These are phyloP conservation scores for Andrena trimmerana DNA, from an alignment of 2,888 invertebrate species.

Conservation along the genomic window DNA sequence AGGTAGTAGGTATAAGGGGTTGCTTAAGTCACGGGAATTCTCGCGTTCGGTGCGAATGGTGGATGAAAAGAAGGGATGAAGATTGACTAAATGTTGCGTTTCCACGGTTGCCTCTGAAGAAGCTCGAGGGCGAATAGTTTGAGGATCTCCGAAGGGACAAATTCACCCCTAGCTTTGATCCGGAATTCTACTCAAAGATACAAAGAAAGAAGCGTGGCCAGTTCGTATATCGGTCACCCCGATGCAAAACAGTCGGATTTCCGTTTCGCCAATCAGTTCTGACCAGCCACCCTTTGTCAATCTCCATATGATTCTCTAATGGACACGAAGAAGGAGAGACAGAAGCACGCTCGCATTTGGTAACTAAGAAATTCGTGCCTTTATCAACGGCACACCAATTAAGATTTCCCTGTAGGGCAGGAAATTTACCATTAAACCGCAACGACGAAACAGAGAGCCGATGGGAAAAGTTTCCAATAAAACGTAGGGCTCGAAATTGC, in stretches of 20 bases:
- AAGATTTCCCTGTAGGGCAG: too few relatives aligned
- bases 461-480: constrained; percentile 1
- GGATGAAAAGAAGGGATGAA: background rate
- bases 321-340: background rate
- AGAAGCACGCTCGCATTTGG: background rate
- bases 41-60: background rate
- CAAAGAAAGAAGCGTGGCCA: constrained; percentile 24
- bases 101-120: background rate
- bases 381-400: too few relatives aligned
- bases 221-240: constrained; percentile 27
- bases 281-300: constrained; percentile 74
- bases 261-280: constrained; percentile 81
- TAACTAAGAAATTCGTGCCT: background rate
- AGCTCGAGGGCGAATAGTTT: background rate
- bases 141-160: background rate
- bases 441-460: background rate
- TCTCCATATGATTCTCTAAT: constrained; percentile 66
- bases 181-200: constrained; percentile 20
- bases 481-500: constrained; percentile 26
- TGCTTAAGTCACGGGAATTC: background rate
- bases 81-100: background rate
- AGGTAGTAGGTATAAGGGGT: background rate
- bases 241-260: constrained; percentile 75
- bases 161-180: constrained; percentile 60
- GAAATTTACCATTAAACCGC: background rate